These are phyloP conservation scores for Callitettix versicolor DNA, from an alignment of 1,140 invertebrate genomes.

Conservation along the genomic window DNA sequence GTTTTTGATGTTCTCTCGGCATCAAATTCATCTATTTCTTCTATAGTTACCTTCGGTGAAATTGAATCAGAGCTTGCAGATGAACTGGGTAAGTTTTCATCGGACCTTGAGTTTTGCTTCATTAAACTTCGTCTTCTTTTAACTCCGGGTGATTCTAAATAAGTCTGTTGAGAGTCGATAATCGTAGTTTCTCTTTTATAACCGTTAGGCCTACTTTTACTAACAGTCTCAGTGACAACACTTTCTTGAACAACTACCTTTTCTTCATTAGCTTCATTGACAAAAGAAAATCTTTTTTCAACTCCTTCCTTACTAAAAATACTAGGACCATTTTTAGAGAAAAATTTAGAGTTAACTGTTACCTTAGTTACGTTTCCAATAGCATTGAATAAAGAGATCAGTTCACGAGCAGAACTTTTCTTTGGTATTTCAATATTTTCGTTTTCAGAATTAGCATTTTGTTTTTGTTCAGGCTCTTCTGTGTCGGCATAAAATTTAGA, in stretches of 20 bases:
- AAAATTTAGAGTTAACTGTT: conserved; percentile 40
- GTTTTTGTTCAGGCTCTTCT: conserved; percentile 30
- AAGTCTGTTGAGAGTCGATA: conserved; percentile 11
- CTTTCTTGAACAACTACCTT: neutral
- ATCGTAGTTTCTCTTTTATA: conserved; percentile 8
- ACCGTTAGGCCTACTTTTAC: neutral
- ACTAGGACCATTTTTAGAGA: conserved; percentile 23
- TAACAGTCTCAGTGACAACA: neutral
- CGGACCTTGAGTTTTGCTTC: neutral
- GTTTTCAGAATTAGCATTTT: conserved; percentile 29
- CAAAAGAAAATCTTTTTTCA: conserved; percentile 23
- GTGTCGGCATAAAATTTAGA: conserved; percentile 27
- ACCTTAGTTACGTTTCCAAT: conserved; percentile 45
- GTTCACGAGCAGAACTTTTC: conserved; percentile 38
- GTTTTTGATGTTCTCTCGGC: conserved; percentile 24
- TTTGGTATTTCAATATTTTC: conserved; percentile 32
- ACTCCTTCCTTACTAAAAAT: conserved; percentile 20
- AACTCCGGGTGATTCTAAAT: conserved; percentile 3
- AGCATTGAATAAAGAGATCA: conserved; percentile 53
- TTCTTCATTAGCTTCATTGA: neutral
- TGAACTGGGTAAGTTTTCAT: neutral
- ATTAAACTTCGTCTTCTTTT: conserved; percentile 6
- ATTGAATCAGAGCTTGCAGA: neutral
- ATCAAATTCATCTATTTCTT: conserved; percentile 25
- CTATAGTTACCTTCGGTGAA: conserved; percentile 20